These are phyloP conservation scores for Lithobius niger DNA, from an alignment of 1,140 invertebrate species.

Conservation along the genomic window DNA sequence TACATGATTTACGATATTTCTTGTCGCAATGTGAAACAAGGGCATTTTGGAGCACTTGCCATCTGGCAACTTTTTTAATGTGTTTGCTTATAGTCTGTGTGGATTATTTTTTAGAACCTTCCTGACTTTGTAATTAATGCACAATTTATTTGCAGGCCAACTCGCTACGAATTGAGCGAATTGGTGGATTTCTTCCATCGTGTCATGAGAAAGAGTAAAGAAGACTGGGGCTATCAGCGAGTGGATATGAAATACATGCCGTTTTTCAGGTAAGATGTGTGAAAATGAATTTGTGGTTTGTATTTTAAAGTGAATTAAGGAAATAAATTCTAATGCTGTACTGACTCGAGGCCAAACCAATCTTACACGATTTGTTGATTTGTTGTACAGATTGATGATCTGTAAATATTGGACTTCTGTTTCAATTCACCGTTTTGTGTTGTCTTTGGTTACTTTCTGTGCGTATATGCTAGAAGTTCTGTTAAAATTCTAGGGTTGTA, in stretches of 20 bases:
- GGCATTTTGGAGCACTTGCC: neutral
- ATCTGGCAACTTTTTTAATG: neutral
- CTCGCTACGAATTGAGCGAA: conserved; percentile 60
- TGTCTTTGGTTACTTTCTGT: no score
- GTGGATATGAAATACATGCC: conserved; percentile 56
- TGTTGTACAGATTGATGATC: no score
- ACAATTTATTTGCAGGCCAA: conserved; percentile 44
- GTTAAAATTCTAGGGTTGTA: no score
- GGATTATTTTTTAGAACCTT: neutral
- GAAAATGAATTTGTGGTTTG: neutral
- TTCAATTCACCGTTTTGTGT: no score
- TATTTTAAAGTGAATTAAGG: no score
- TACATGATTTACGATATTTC: neutral
- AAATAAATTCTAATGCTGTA: no score
- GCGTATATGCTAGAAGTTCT: no score
- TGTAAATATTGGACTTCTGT: no score
- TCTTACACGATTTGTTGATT: no score
- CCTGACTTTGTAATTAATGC: conserved; percentile 7
- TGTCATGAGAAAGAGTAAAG: conserved; percentile 47
- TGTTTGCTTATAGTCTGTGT: neutral
- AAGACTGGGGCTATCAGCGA: conserved; percentile 46
- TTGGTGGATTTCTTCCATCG: conserved; percentile 61
- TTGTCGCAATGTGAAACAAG: neutral
- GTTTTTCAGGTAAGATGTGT: conserved; percentile 42
- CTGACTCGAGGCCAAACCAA: no score